Base-by-base conservation (phyloP, 2,888 invertebrate genomes). In the Cerceris rybyensis region DNA sequence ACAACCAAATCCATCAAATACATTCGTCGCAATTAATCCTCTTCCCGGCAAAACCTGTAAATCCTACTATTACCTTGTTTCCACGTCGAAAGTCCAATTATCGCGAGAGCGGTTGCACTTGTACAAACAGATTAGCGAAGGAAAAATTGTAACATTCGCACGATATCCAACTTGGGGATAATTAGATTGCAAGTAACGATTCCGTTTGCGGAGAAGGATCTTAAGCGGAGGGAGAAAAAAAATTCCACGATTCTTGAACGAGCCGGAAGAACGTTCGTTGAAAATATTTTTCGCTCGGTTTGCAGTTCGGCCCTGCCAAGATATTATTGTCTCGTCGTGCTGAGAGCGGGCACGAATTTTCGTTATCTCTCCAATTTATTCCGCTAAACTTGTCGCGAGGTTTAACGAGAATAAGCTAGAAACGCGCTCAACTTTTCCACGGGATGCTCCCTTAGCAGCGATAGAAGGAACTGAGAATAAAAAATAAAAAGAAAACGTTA, bases 291-390 rank as follows among this genome's bases (percentile, higher is more conserved):
- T 11, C 46, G 46, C 46, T 11, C 46, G 46, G 46, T 46, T 46
- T 46, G 46, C 46, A 11, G 11, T 46, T 46, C 11, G 11, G 9
- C 46, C 28, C 28, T 28, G 28, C 28, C 28, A 28, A 28, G 28
- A 46, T 8, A n/a, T 50, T n/a, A n/a, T 50, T 50, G n/a, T 50
- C n/a, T 13, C 50, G 50, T n/a, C 50, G 50, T n/a, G 50, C 13
- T 1, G 39, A 65, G 43, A 68, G 61, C 55, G 54, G 39, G 13
- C 43, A 13, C 42, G 42, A 42, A 73, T 58, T 63, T 63, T 50
- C 42, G 50, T 68, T 68, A 73, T 58, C 57, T 68, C 50, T 68
- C 63, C 50, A 61, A 63, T 68, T 68, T 73, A 68, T 49, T 68
- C 42, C 50, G 39, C 14, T 5, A 11, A 67, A 67, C 9, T 66